A percentile compares a stretch with the other conserved stretches of the same genome.
phyloP scores from a whole-genome alignment of 2,888 invertebrate genomes.

The Cyclophora albipunctata region DNA sequence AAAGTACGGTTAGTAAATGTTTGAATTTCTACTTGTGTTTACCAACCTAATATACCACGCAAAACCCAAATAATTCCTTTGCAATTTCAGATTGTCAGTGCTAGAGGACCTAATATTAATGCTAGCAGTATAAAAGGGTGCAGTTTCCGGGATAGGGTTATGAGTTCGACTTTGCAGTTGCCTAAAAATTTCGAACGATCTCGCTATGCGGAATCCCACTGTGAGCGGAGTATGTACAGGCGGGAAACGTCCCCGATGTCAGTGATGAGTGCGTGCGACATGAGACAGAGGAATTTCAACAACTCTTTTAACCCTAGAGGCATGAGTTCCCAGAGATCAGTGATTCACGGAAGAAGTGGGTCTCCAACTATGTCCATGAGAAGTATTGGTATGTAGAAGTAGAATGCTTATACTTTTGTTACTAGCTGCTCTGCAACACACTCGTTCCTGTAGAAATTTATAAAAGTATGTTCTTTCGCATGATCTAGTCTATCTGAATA shows the following conservation, averaged over 20 bases:
- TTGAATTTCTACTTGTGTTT: neutral
- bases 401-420: neutral
- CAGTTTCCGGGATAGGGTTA: constrained; percentile 33
- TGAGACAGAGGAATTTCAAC: constrained; percentile 30
- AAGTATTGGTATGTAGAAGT: constrained; percentile 37
- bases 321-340: constrained; percentile 36
- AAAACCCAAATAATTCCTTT: neutral
- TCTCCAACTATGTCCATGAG: constrained; percentile 47
- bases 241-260: constrained; percentile 48
- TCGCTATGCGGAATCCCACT: constrained; percentile 29
- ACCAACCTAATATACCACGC: neutral
- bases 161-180: constrained; percentile 37
- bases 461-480: neutral
- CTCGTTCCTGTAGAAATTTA: neutral
- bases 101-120: constrained; percentile 41
- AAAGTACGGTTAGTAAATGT: constrained; percentile 34
- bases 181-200: constrained; percentile 33
- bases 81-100: constrained; percentile 39
- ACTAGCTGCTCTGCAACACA: neutral
- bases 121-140: constrained; percentile 30
- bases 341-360: constrained; percentile 41
- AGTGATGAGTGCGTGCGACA: constrained; percentile 33
- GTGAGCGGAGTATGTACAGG: constrained; percentile 37
- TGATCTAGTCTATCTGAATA: neutral
- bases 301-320: constrained; percentile 26